A percentile compares a stretch with the other conserved stretches of the same genome.
Conservation (phyloP, 2,113 vertebrate species). For the Cheirogaleus medius region DNA sequence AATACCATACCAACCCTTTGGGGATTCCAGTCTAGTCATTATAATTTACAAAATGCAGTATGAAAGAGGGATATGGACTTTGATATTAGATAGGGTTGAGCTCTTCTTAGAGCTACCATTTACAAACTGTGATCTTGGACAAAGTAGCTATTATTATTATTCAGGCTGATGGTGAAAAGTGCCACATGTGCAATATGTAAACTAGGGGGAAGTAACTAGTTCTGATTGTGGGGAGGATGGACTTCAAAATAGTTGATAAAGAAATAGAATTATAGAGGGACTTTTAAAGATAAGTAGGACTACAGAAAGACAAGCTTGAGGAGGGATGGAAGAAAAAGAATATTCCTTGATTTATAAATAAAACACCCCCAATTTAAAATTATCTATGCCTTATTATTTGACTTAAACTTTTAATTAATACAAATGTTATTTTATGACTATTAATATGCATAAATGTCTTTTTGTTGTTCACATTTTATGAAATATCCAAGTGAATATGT, state of each 20-base stretch:
- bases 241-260: background rate
- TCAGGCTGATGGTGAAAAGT: background rate
- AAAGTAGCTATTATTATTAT: background rate
- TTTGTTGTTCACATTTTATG: background rate
- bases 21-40: background rate
- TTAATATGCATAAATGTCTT: background rate
- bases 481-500: background rate
- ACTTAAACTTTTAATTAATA: constrained; percentile 4
- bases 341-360: background rate
- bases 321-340: background rate
- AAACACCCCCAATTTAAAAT: background rate
- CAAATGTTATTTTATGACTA: background rate
- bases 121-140: background rate
- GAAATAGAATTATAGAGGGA: background rate
- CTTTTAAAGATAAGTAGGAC: background rate
- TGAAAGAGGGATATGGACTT: background rate
- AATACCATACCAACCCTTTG: background rate
- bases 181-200: background rate
- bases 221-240: background rate
- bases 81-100: background rate
- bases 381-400: background rate
- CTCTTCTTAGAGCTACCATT: background rate
- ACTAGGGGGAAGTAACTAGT: background rate
- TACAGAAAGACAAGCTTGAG: background rate
- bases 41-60: background rate